These are phyloP conservation scores for Dissostichus mawsoni DNA, from an alignment of 2,113 vertebrate species.

Conservation along the genomic window DNA sequence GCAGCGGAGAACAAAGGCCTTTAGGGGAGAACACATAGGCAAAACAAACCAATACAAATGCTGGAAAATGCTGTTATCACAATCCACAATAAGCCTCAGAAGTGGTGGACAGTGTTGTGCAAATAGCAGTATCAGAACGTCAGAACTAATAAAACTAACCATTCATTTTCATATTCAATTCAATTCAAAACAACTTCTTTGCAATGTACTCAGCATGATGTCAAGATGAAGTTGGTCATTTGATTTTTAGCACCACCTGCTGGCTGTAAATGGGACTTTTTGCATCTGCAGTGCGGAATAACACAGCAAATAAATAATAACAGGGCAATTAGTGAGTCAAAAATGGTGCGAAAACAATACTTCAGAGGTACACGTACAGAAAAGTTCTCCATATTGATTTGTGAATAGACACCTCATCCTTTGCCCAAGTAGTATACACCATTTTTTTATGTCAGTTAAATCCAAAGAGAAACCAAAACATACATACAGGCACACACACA, in stretches of 20 bases:
- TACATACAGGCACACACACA: conserved; percentile 1
- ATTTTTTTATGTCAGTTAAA: conserved; percentile 56
- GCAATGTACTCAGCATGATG: conserved; percentile 17
- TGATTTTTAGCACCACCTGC: conserved; percentile 77
- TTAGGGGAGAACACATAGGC: not conserved
- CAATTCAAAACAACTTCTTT: not conserved
- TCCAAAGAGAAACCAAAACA: conserved; percentile 54
- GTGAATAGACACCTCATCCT: conserved; percentile 41
- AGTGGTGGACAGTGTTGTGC: conserved; percentile 58
- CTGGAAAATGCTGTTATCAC: conserved; percentile 58
- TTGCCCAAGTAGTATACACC: conserved; percentile 72
- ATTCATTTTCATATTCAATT: conserved; percentile 21
- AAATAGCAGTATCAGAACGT: conserved; percentile 69
- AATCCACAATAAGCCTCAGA: conserved; percentile 30
- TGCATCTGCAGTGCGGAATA: conserved; percentile 31
- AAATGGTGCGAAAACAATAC: conserved; percentile 54
- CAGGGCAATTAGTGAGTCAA: conserved; percentile 43
- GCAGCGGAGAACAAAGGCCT: conserved; percentile 2
- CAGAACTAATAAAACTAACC: conserved; percentile 52
- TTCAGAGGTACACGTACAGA: conserved; percentile 40
- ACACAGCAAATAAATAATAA: conserved; percentile 62
- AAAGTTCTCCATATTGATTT: conserved; percentile 41
- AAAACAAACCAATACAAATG: conserved; percentile 6
- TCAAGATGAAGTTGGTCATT: conserved; percentile 29
- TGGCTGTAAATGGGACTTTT: conserved; percentile 52